These are phyloP conservation scores for Diadegma fenestrale DNA, from an alignment of 2,888 invertebrate genomes.

Conservation along the genomic window DNA sequence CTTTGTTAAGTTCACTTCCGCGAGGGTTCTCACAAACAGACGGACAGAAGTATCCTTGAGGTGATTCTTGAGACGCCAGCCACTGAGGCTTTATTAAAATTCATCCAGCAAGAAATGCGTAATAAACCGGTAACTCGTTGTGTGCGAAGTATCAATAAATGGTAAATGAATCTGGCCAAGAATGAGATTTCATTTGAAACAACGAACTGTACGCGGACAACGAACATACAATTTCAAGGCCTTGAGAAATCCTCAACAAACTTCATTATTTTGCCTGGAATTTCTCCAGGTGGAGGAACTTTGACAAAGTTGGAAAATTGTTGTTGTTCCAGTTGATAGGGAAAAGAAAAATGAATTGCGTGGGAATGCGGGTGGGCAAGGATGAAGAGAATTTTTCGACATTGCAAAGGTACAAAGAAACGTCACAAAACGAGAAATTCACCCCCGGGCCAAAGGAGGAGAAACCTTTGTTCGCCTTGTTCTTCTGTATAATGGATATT, in stretches of 20 bases:
- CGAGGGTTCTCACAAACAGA: not conserved
- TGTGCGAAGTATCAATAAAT: not conserved
- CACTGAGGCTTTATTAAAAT: constrained; percentile 7
- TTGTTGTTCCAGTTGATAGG: not conserved
- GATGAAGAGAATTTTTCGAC: constrained; percentile 11
- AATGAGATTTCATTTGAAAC: not conserved
- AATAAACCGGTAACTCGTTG: not conserved
- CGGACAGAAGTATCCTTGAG: not conserved
- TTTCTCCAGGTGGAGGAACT: constrained; percentile 4
- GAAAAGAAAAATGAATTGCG: not conserved
- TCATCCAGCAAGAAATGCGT: constrained; percentile 10
- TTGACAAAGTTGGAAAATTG: constrained; percentile 22
- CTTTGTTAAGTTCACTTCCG: not conserved
- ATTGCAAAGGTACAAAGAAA: constrained; percentile 21
- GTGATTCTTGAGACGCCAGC: not conserved
- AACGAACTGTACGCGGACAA: not conserved
- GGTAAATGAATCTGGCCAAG: not conserved
- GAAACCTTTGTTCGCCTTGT: constrained; percentile 29
- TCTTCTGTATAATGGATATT: constrained; percentile 30
- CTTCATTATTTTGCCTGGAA: not conserved
- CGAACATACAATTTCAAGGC: not conserved
- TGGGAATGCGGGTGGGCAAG: not conserved
- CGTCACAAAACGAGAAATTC: constrained; percentile 36
- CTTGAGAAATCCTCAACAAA: not conserved
- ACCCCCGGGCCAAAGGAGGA: constrained; percentile 16